Evolutionary conservation across 2,888 invertebrate species (phyloP), one percentile per base, ranked within the genome.

Genomic region (Dasypogon diadema): DNA sequence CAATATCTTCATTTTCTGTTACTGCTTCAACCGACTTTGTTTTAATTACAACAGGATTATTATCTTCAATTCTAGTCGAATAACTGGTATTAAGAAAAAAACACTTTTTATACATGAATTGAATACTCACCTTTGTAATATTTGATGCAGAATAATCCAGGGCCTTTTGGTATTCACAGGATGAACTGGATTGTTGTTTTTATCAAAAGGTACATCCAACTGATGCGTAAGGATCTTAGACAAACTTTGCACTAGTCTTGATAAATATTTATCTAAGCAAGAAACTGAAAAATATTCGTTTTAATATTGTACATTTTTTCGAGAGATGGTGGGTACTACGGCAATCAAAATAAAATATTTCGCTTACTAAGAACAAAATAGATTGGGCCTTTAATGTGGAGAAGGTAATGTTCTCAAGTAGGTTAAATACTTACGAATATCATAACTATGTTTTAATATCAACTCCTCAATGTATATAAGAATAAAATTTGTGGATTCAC

Each of bases 121-220:
- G 5, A 30, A 6, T 18, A 18, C n/a, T 82, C 82, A 88, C 88
- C 89, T 87, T 78, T 92, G 90, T 65, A 96, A 87, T 79, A 96
- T 89, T 80, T 91, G 91, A 86, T 96, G 93, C 80, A 97, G 87
- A 75, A 97, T 87, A 76, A 95, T 92, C 96, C 96, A 96, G 3
- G 95, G 93, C 2, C 90, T 85, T 12, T 94, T 90, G 12, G 92
- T 91, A 76, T 91, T 91, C 73, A 95, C 88, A 0, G 92, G 91
- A 85, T 90, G 88, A 82, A 89, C 88, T 78, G 90, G 91, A 30
- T 89, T 85, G 24, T 88, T 87, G 82, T 88, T 89, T 37, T 93
- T 93, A 80, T 85, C 85, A 37, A 81, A 80, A 2, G 88, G 85
- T 0, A 88, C 84, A 81, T 95, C 94, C 77, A 96, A 88, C 84